phyloP scores from a whole-genome alignment of 2,797 vertebrate genomes.

The Phaenicophaeus curvirostris region DNA sequence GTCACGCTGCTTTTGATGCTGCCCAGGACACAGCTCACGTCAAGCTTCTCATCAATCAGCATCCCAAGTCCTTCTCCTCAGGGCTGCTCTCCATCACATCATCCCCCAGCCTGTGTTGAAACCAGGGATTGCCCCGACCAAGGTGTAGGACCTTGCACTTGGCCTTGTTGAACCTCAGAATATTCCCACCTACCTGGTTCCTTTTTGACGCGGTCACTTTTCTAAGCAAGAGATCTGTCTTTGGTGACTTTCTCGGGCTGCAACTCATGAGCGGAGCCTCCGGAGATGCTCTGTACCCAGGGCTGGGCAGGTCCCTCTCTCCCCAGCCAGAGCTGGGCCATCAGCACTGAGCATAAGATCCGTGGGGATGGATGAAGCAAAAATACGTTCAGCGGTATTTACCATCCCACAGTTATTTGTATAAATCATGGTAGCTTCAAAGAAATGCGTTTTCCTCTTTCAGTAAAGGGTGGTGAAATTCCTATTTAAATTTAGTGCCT shows the following conservation, averaged over 20 bases:
- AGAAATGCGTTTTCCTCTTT: background rate
- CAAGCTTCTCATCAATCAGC: too few relatives aligned
- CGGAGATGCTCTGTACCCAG: background rate
- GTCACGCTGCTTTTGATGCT: too few relatives aligned
- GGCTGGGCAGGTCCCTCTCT: background rate
- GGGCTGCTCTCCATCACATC: too few relatives aligned
- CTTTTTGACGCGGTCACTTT: background rate
- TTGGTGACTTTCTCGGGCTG: background rate
- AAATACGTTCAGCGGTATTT: background rate
- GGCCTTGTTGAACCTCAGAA: too few relatives aligned
- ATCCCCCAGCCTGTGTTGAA: too few relatives aligned
- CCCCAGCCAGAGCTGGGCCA: too few relatives aligned
- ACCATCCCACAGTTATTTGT: background rate
- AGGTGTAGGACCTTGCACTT: too few relatives aligned
- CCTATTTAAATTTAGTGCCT: conserved; percentile 41
- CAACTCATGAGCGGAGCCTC: background rate
- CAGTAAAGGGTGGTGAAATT: background rate
- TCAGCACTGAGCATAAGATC: background rate
- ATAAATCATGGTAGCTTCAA: conserved; percentile 12
- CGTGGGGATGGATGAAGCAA: background rate
- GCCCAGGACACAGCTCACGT: too few relatives aligned
- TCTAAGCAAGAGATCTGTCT: background rate
- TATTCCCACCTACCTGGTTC: background rate
- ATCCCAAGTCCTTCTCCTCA: too few relatives aligned
- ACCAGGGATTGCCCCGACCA: too few relatives aligned